phyloP scores from a whole-genome alignment of 2,797 vertebrate species.

The Oceanodroma leucorhoa region DNA sequence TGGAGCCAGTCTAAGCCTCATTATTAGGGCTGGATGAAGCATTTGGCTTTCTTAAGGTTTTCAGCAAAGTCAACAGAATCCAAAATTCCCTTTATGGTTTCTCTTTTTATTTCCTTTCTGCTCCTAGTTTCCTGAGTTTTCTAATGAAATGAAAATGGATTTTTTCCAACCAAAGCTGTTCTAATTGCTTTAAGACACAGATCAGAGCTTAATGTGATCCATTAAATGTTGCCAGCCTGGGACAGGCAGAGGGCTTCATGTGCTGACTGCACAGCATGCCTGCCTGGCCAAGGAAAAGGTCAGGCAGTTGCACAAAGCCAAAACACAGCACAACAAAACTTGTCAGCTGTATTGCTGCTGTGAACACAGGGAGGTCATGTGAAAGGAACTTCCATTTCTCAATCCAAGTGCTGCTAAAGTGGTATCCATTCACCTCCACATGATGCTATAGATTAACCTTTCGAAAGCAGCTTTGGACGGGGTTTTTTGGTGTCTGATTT shows the following conservation, averaged over 20 bases:
- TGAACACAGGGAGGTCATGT: neutral
- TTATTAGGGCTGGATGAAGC: slow-evolving; percentile 32
- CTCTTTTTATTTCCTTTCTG: neutral
- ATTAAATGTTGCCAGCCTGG: neutral
- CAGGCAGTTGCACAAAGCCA: neutral
- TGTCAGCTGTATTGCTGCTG: neutral
- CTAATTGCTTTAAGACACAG: slow-evolving; percentile 18
- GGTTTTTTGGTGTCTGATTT: neutral
- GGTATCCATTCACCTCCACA: neutral
- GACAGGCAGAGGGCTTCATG: neutral
- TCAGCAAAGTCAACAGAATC: neutral
- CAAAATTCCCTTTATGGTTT: neutral
- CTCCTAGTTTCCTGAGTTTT: neutral
- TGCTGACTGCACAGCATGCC: neutral
- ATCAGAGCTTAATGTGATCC: neutral
- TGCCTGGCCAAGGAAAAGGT: slow-evolving; percentile 28
- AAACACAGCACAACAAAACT: neutral
- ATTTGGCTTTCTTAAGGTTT: slow-evolving; percentile 23
- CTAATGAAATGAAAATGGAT: slow-evolving; percentile 4
- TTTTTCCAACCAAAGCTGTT: neutral
- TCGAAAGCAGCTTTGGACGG: neutral
- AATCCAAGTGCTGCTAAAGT: neutral
- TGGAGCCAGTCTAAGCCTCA: neutral
- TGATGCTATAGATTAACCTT: neutral
- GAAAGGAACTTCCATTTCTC: neutral